Evolutionary conservation across 2,113 vertebrate species (phyloP), one percentile per base, ranked within the genome.

Genomic region (Promerops cafer): DNA sequence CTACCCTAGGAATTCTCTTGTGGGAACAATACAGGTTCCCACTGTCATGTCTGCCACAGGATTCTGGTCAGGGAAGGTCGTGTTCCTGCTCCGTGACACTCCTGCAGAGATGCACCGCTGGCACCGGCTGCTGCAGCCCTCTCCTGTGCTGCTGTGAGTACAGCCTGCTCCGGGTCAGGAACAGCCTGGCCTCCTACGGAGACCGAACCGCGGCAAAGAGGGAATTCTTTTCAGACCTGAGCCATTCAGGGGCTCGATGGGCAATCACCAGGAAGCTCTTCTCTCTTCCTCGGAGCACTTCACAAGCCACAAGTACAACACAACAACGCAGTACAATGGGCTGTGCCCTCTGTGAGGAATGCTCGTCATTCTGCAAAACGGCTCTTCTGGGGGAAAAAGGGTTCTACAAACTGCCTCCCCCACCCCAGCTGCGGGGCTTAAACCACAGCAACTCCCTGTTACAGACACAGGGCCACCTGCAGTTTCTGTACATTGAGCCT

Each of bases 191-290:
- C 72, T 74, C 64, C 61, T 11, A 3, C 28, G 33, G 23, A 52
- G 2, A 39, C 7, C 0, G 2, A 74, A 37, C 2, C 0, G 33
- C 26, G 69, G 60, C 4, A 74, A 53, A 82, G 1, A 60, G 7
- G 27, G 24, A 35, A 39, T 33, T 16, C 87, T 40, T 31, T 50
- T 47, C 22, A 78, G 50, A 35, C 18, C 20, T 0, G 20, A 54
- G 60, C 13, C 47, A 24, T 35, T 57, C 50, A 20, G 10, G 9
- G 42, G 45, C 80, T 57, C 52, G 2, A 42, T 30, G 28, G 1
- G 1, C 74, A 57, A 54, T 26, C 31, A 40, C n/a, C 81, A 40
- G 50, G 89, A 61, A 60, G 52, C 52, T 87, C 64, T 70, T 61
- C 56, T 35, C 13, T 23, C 65, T 53, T 70, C 52, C 68, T 64